A percentile compares a stretch with the other conserved stretches of the same genome.
phyloP scores from a whole-genome alignment of 2,888 invertebrate genomes.

The Pomacea canaliculata region DNA sequence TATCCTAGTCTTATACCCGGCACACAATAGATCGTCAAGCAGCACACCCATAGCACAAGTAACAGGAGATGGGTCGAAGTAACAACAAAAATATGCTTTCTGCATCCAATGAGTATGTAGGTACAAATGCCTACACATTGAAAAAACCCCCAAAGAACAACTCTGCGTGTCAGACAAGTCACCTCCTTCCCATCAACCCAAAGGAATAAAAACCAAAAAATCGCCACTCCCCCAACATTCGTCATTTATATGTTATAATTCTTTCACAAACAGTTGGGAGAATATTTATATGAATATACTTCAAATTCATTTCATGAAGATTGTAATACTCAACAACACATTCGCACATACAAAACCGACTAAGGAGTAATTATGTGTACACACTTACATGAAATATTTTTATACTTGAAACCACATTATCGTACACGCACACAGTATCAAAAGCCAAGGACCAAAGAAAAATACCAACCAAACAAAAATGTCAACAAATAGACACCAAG shows the following conservation, averaged over 20 bases:
- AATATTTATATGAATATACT: conserved; percentile 24
- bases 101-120: conserved; percentile 15
- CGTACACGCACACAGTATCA: conserved; percentile 25
- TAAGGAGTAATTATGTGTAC: conserved; percentile 15
- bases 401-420: conserved; percentile 18
- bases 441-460: conserved; percentile 13
- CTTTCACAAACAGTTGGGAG: background rate
- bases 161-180: background rate
- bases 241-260: background rate
- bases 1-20: no score
- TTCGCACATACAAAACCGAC: conserved; percentile 22
- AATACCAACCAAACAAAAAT: background rate
- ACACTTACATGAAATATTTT: conserved; percentile 19
- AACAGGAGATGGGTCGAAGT: background rate
- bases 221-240: no score
- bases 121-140: conserved; percentile 6
- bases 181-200: background rate
- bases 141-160: background rate
- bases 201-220: no score
- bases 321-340: conserved; percentile 19
- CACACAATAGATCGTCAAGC: background rate
- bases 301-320: conserved; percentile 14
- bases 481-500: background rate
- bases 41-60: conserved; percentile 5
- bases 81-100: conserved; percentile 16